A percentile compares a stretch with the other conserved stretches of the same genome.
Conservation (phyloP, 2,113 vertebrate species). For the Oncorhynchus nerka region DNA sequence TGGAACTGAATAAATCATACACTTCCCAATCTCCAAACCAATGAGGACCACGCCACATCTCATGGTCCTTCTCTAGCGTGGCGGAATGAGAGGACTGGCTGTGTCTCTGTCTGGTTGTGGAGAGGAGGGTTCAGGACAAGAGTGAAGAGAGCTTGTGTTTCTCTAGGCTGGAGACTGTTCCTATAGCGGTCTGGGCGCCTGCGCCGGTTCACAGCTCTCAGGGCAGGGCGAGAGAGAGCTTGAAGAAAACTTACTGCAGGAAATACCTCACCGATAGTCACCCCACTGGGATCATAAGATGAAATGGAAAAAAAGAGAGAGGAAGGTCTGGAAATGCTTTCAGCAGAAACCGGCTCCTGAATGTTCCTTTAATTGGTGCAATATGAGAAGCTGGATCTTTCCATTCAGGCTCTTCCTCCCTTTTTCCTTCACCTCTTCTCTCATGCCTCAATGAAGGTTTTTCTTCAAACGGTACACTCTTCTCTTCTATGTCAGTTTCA, state of each 20-base stretch:
- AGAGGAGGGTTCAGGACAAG: neutral
- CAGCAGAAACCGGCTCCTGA: slow-evolving; percentile 60
- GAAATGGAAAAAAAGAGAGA: slow-evolving; percentile 44
- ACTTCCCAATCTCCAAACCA: neutral
- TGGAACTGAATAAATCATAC: neutral
- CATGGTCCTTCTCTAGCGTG: neutral
- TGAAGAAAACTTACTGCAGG: slow-evolving; percentile 66
- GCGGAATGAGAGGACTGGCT: neutral
- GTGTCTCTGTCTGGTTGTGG: neutral
- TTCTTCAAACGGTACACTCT: too few relatives aligned
- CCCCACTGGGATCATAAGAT: slow-evolving; percentile 66
- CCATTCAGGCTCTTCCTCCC: slow-evolving; percentile 33
- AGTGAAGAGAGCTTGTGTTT: slow-evolving; percentile 17
- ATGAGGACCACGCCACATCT: neutral
- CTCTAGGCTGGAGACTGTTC: slow-evolving; percentile 24
- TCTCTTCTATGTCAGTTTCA: too few relatives aligned
- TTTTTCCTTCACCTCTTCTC: slow-evolving; percentile 21
- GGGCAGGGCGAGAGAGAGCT: slow-evolving; percentile 40
- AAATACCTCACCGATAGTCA: slow-evolving; percentile 68
- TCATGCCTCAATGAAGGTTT: slow-evolving; percentile 29
- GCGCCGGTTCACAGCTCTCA: slow-evolving; percentile 51
- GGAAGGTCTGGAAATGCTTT: slow-evolving; percentile 64
- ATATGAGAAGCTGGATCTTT: slow-evolving; percentile 61
- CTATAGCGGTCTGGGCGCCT: slow-evolving; percentile 42
- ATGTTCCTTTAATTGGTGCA: slow-evolving; percentile 66